phyloP scores from a whole-genome alignment of 1,140 invertebrate species.

The Dendrolimus punctatus region DNA sequence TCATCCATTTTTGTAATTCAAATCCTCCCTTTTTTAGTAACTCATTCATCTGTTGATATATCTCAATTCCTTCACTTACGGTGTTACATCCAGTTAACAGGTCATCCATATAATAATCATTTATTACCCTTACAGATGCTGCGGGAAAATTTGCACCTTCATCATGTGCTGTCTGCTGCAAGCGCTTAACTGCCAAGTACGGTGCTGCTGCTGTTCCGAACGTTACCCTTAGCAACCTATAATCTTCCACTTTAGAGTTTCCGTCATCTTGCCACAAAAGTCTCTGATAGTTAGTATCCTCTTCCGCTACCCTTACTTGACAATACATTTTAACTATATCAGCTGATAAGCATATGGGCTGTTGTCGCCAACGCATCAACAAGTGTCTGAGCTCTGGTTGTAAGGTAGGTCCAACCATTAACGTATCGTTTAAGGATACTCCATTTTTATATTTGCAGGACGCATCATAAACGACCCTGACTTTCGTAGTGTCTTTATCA shows the following conservation, averaged over 20 bases:
- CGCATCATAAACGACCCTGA: slow-evolving; percentile 23
- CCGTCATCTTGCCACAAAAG: slow-evolving; percentile 30
- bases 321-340: slow-evolving; percentile 56
- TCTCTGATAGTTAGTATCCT: slow-evolving; percentile 29
- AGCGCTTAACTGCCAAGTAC: slow-evolving; percentile 22
- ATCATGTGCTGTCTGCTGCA: slow-evolving; percentile 27
- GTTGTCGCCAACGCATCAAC: slow-evolving; percentile 38
- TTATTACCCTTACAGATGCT: slow-evolving; percentile 11
- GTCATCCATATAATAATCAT: slow-evolving; percentile 44
- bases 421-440: slow-evolving; percentile 12
- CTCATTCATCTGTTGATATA: slow-evolving; percentile 9
- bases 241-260: slow-evolving; percentile 16
- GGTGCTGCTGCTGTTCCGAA: slow-evolving; percentile 31
- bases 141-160: slow-evolving; percentile 13
- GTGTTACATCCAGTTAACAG: slow-evolving; percentile 23
- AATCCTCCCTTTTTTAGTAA: slow-evolving; percentile 12
- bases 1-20: slow-evolving; percentile 21
- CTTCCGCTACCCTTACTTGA: slow-evolving; percentile 19
- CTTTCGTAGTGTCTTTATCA: slow-evolving; percentile 23
- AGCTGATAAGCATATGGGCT: slow-evolving; percentile 30
- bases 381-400: slow-evolving; percentile 36
- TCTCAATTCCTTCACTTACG: slow-evolving; percentile 13
- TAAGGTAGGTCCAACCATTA: slow-evolving; percentile 11
- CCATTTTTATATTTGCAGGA: slow-evolving; percentile 16
- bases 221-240: slow-evolving; percentile 23